phyloP scores from a whole-genome alignment of 2,797 vertebrate genomes.

The Oreochromis grahami region DNA sequence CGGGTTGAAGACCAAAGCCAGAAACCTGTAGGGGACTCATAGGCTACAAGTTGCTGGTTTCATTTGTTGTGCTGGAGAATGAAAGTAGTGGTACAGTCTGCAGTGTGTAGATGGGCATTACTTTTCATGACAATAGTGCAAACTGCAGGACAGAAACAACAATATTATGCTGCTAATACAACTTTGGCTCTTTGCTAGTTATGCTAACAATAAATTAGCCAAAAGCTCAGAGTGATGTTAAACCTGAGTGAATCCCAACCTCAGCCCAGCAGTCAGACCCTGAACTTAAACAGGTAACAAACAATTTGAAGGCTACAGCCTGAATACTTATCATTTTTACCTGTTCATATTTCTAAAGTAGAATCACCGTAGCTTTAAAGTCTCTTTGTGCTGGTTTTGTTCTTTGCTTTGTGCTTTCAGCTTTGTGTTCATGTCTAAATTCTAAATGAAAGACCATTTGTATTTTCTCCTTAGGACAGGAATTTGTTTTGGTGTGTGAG shows the following conservation, averaged over 20 bases:
- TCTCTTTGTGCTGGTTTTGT: no score
- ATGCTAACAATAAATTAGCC: background rate
- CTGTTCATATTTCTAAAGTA: no score
- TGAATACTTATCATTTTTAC: no score
- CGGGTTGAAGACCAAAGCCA: background rate
- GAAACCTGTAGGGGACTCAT: fast-evolving
- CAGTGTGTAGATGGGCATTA: background rate
- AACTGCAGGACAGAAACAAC: background rate
- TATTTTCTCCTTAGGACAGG: no score
- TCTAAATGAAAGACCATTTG: no score
- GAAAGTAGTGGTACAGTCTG: background rate
- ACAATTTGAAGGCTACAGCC: no score
- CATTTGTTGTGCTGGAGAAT: background rate
- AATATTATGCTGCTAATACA: background rate
- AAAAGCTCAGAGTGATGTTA: fast-evolving
- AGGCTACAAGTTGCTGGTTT: background rate
- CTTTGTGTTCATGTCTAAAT: no score
- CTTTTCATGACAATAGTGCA: background rate
- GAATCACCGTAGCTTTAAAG: no score
- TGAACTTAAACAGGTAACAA: background rate
- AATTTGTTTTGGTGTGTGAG: no score
- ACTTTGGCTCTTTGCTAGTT: background rate
- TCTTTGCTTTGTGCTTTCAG: no score
- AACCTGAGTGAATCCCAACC: fast-evolving
- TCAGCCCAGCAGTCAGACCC: fast-evolving